Base-by-base conservation (phyloP, 2,113 vertebrate species). In the Carassius gibelio region DNA sequence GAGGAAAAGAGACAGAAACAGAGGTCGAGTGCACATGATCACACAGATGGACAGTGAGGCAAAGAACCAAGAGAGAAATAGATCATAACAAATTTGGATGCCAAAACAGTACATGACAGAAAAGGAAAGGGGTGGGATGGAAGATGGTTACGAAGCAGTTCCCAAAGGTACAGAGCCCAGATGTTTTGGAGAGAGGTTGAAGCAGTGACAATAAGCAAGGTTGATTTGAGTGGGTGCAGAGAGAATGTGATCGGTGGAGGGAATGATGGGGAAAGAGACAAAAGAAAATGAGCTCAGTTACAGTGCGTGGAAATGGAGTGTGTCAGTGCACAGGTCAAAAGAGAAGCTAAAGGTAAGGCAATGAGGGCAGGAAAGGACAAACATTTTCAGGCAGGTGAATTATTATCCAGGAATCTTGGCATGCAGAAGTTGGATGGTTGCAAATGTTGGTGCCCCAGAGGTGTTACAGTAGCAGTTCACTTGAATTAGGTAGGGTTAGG, bases 371-470 rank as follows among this genome's bases (percentile, higher is more conserved):
- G 62, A 45, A 68, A 57, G 15, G 50, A 75, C 72, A 64, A 64
- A 48, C 8, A 48, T 81, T 81, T 26, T 45, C 59, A 69, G 64
- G 75, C 48, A 45, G 50, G 34, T 79, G 36, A 34, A 19, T 79
- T 76, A 64, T 52, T 76, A 74, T 19, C 9, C 23, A 9, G 34
- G 11, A 68, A 11, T 85, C 3, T 30, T 8, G 3, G 21, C 87
- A 85, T 88, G 87, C 83, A 86, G 52, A 50, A 57, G 42, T 45
- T 68, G 26, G 38, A 75, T 10, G 9, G 77, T 80, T 77, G 75
- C 52, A 36, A 59, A 36, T n/a, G n/a, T 21, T 80, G 79, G 15
- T 17, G 19, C 19, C 75, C 50, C 34, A 38, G 52, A 8, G 26
- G n/a, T 30, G 45, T 26, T 80, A 66, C 23, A 55, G 23, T 19